Base-by-base conservation (phyloP, 2,113 vertebrate genomes). In the Anhinga anhinga region DNA sequence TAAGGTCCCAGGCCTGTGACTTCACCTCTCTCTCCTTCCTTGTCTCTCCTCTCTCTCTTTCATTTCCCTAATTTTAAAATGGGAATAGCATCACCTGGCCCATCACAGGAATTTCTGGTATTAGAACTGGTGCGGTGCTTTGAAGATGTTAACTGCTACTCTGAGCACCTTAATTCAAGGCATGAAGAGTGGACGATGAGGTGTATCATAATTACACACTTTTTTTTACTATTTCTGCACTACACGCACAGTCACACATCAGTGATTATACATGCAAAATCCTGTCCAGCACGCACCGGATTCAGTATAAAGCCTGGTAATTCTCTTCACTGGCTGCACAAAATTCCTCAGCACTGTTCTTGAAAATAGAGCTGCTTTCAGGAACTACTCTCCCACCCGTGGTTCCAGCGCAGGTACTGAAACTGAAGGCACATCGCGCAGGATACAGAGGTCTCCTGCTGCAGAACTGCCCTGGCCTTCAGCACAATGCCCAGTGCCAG, bases 251-350 rank as follows among this genome's bases (percentile, higher is more conserved):
- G 93, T 49, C 83, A 92, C 70, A 72, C n/a, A 73, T 52, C 38
- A 88, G 63, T 69, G 45, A 87, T 87, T 94, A 94, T 88, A 77
- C 49, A 73, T 25, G 55, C 66, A 93, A 94, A 93, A 80, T 74
- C 73, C 77, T 63, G 40, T 58, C 73, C 74, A 72, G 66, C 42
- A 59, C 0, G 3, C 76, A 42, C 58, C 70, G 27, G 69, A 67
- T 86, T 86, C 96, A 58, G 52, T 26, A 49, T 52, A 95, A 96
- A 93, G 45, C 77, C 78, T 67, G 20, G 42, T 65, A 86, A 86
- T 42, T 38, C 83, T 94, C 44, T 84, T 79, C 73, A 63, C 20
- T 53, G 66, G 36, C 77, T 95, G 40, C 66, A 66, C 45, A 91
- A 62, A 96, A 81, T 85, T 93, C 72, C 73, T 83, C 49, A 82